Conservation (phyloP, 2,113 vertebrate genomes). For the Zosterops hypoxanthus region DNA sequence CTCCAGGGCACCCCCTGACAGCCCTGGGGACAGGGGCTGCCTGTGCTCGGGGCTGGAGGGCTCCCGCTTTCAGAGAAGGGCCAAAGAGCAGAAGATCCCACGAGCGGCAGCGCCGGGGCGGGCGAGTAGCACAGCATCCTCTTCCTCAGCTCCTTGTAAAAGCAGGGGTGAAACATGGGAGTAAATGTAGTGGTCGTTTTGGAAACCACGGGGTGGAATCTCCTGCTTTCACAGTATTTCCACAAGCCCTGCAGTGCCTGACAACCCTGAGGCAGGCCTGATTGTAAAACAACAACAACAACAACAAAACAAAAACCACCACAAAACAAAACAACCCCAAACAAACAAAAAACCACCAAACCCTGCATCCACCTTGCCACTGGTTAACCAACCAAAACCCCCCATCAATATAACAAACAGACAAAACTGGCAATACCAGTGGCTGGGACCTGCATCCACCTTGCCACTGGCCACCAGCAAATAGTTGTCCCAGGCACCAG, state of each 20-base stretch:
- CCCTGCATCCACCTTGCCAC: too few relatives aligned
- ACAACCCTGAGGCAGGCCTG: not conserved
- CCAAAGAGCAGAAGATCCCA: accelerated
- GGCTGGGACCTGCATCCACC: not conserved
- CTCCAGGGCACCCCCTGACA: not conserved
- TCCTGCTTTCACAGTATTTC: not conserved
- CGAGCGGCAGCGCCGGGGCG: not conserved
- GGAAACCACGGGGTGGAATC: not conserved
- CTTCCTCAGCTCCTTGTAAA: not conserved
- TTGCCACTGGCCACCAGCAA: not conserved
- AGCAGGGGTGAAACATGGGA: not conserved
- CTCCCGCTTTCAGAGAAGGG: accelerated
- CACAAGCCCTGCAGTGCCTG: not conserved
- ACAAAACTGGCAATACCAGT: not conserved
- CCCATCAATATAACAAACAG: not conserved
- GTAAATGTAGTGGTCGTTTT: not conserved
- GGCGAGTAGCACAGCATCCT: not conserved
- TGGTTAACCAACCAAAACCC: not conserved
- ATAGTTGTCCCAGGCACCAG: not conserved
- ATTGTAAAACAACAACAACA: not conserved
- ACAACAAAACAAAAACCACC: not conserved
- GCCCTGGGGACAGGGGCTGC: not conserved
- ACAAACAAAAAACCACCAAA: not conserved
- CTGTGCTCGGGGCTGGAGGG: too few relatives aligned
- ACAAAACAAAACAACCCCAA: not conserved